Evolutionary conservation across 1,140 invertebrate species (phyloP), one percentile per base, ranked within the genome.

Genomic region (Bombus picipes): DNA sequence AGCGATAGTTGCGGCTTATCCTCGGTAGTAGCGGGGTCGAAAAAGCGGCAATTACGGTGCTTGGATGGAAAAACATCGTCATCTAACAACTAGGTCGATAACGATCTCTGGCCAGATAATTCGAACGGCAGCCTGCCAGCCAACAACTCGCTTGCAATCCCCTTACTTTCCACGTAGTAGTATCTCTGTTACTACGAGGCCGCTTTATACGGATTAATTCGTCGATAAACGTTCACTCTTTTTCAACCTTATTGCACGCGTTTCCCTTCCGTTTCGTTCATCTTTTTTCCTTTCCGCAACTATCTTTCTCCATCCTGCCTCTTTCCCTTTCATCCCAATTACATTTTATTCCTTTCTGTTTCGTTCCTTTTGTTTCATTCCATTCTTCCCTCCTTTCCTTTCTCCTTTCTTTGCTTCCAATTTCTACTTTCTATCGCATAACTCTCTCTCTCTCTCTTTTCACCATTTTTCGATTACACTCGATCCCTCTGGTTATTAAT

Each of bases 41-140:
- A 87, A 84, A 57, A 43, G 72, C 41, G 88, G 74, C 83, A 89
- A 89, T 89, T 88, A 89, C 72, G 57, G 87, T 68, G 62, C 34
- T 66, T 12, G 43, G 74, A 65, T 70, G 83, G 66, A 85, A 88
- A 88, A 89, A 89, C 87, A 88, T 79, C 77, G 88, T 89, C 75
- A 88, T 78, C 86, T 43, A 77, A 72, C 53, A 53, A 57, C 43
- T 66, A 86, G 80, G 62, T 89, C 80, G 84, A 89, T 89, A 83
- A 68, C 76, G 88, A 86, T 84, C 66, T 86, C 73, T 72, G 32
- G 34, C 43, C 57, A 74, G 72, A 88, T 88, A 59, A 81, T 57
- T 47, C 32, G 62, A 66, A 43, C 78, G 86, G 86, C 76, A 88
- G 43, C 22, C 62, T 88, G 86, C 80, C 87, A 88, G 8, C n/a